Evolutionary conservation across 2,113 vertebrate species (phyloP).

Genomic region (Poicephalus gulielmi): DNA sequence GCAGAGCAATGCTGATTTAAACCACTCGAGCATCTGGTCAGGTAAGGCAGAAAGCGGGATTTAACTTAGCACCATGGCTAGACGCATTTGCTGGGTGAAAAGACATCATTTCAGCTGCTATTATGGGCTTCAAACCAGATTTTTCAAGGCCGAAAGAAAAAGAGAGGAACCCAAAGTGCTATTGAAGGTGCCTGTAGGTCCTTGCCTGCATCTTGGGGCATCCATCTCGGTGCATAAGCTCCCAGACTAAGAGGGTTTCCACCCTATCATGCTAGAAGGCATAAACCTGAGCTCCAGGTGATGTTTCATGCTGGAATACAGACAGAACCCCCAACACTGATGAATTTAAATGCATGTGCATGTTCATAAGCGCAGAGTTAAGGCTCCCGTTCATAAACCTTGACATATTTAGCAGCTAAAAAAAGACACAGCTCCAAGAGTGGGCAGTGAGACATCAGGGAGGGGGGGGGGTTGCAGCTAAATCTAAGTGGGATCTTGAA

Average conservation of each 20-base stretch:
- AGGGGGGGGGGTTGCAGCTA: background rate
- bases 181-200: background rate
- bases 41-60: background rate
- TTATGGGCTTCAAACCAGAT: background rate
- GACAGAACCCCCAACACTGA: rapidly evolving
- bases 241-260: background rate
- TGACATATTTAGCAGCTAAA: background rate
- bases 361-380: background rate
- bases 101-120: background rate
- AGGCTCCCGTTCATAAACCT: background rate
- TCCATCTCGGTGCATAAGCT: background rate
- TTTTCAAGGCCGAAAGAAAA: background rate
- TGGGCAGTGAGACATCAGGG: background rate
- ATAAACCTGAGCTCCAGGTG: background rate
- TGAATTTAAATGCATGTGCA: background rate
- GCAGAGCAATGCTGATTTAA: background rate
- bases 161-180: background rate
- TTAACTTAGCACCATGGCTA: background rate
- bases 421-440: background rate
- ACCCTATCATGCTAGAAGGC: background rate
- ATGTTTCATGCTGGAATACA: background rate
- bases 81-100: background rate
- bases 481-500: background rate
- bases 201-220: background rate
- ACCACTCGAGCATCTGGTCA: background rate